These are phyloP conservation scores for Carassius carassius DNA, from an alignment of 2,113 vertebrate genomes.

Conservation along the genomic window DNA sequence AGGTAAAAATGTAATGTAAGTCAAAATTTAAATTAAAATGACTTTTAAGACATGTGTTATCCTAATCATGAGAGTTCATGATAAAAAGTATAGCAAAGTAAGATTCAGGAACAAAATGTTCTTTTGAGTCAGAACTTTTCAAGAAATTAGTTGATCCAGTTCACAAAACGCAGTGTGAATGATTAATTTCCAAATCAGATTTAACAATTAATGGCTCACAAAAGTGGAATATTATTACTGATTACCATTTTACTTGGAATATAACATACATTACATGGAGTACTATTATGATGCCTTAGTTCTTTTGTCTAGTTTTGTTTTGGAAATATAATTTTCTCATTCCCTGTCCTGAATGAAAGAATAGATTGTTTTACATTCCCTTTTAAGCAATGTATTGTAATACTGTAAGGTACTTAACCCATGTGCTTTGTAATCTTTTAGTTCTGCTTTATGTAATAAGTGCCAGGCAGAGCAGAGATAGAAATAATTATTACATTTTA, in stretches of 20 bases:
- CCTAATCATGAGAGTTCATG: too few species aligned
- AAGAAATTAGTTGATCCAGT: neutral
- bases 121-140: neutral
- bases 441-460: neutral
- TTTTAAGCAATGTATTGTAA: too few species aligned
- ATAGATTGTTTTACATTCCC: too few species aligned
- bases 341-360: too few species aligned
- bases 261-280: neutral
- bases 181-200: neutral
- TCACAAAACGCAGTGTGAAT: neutral
- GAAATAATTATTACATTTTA: constrained; percentile 11
- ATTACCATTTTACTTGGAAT: neutral
- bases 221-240: neutral
- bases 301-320: too few species aligned
- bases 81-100: too few species aligned
- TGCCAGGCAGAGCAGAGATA: constrained; percentile 10
- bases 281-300: neutral
- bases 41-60: too few species aligned
- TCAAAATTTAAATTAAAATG: too few species aligned
- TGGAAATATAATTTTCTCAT: neutral
- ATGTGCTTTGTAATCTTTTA: neutral
- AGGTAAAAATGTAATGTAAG: too few species aligned
- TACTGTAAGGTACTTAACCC: neutral
- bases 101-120: neutral
- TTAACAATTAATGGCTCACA: neutral